A percentile compares a stretch with the other conserved stretches of the same genome.
Evolutionary conservation across 2,797 vertebrate genomes (phyloP).

Genomic region (Semaprochilodus insignis): DNA sequence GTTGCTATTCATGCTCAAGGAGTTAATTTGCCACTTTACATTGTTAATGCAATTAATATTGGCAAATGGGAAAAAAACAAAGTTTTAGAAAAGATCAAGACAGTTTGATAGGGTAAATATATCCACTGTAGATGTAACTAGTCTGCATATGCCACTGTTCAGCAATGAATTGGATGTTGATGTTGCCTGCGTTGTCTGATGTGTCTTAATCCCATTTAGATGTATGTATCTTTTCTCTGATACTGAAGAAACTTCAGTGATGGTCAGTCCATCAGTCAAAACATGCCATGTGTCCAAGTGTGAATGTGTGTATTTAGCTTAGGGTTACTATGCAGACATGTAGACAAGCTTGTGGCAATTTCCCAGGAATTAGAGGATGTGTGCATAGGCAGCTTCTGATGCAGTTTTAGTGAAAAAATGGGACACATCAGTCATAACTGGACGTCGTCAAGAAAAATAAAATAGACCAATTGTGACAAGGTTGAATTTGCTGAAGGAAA

Average conservation of each 20-base stretch:
- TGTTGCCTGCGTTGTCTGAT: too few species aligned
- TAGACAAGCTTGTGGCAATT: slow-evolving; percentile 1
- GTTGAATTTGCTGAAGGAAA: slow-evolving; percentile 28
- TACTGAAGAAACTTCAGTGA: not conserved
- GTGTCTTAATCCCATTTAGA: too few species aligned
- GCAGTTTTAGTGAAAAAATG: slow-evolving; percentile 26
- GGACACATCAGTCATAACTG: slow-evolving; percentile 30
- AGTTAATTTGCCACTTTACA: too few species aligned
- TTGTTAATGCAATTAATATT: too few species aligned
- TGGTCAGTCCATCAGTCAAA: not conserved
- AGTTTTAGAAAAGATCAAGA: too few species aligned
- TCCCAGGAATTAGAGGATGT: not conserved
- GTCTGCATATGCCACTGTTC: too few species aligned
- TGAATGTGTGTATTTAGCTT: not conserved
- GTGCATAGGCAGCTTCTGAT: not conserved
- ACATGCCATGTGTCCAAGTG: not conserved
- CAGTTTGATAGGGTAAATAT: too few species aligned
- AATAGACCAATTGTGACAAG: slow-evolving; percentile 7
- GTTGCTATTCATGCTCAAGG: too few species aligned
- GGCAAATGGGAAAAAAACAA: too few species aligned
- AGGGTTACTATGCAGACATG: not conserved
- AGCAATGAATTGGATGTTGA: too few species aligned
- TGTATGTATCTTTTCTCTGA: not conserved
- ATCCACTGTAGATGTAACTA: too few species aligned
- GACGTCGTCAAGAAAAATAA: slow-evolving; percentile 17